Conservation (phyloP, 2,888 invertebrate species). For the Calephelis perditalis region DNA sequence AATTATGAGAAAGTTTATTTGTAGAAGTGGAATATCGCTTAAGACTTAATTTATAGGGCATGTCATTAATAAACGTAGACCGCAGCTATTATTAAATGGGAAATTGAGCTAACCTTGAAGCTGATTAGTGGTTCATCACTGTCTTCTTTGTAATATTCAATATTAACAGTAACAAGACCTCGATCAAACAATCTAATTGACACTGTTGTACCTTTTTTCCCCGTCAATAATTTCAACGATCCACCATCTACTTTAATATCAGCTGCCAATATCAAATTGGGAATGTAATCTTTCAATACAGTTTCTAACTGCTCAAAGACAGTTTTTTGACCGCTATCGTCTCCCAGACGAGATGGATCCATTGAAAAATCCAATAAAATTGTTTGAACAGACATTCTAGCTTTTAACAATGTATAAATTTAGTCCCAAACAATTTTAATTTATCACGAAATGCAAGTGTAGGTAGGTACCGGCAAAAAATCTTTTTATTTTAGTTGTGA, state of each 20-base stretch:
- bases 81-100: conserved; percentile 27
- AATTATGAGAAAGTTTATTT: too few relatives aligned
- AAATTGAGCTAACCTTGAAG: conserved; percentile 82
- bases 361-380: conserved; percentile 88
- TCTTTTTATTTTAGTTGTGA: too few relatives aligned
- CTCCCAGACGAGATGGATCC: conserved; percentile 82
- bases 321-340: conserved; percentile 81
- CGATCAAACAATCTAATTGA: conserved; percentile 85
- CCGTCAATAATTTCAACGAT: conserved; percentile 83
- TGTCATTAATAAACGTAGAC: too few relatives aligned
- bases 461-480: too few relatives aligned
- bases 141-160: conserved; percentile 89
- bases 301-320: conserved; percentile 83
- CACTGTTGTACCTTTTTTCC: conserved; percentile 83
- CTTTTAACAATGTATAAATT: too few relatives aligned
- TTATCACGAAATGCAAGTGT: too few relatives aligned
- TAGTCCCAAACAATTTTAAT: too few relatives aligned
- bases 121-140: conserved; percentile 84
- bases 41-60: too few relatives aligned
- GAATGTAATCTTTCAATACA: conserved; percentile 84
- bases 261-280: conserved; percentile 82
- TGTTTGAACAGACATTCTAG: conserved; percentile 81
- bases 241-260: conserved; percentile 84
- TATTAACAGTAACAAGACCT: conserved; percentile 88
- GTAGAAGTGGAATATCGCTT: too few relatives aligned